Conservation (phyloP, 2,797 vertebrate species). For the Acanthis flammea region DNA sequence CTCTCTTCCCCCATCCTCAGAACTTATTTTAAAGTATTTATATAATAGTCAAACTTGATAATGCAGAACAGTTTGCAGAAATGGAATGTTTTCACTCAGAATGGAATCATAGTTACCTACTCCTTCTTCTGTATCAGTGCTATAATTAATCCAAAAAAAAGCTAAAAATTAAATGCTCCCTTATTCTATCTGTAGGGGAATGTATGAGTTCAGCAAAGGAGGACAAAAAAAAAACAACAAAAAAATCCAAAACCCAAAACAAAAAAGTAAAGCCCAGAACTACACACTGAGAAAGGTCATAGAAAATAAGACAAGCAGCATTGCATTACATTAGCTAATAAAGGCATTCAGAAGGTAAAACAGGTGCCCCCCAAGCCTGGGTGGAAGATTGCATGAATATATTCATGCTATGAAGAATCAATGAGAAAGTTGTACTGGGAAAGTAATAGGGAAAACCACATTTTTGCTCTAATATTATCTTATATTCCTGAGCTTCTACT, state of each 20-base stretch:
- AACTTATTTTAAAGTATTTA: neutral
- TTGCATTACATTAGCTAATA: neutral
- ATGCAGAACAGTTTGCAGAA: neutral
- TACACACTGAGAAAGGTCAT: neutral
- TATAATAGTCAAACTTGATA: neutral
- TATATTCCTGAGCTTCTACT: neutral
- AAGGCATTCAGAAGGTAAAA: slow-evolving; percentile 24
- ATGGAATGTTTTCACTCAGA: neutral
- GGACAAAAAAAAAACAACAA: neutral
- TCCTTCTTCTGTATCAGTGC: neutral
- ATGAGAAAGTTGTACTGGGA: neutral
- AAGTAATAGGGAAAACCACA: neutral
- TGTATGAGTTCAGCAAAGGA: neutral
- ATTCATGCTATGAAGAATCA: slow-evolving; percentile 9
- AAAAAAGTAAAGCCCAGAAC: neutral
- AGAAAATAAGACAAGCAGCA: neutral
- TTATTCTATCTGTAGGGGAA: slow-evolving; percentile 3
- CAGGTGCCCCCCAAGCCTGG: neutral
- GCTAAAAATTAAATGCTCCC: slow-evolving; percentile 40
- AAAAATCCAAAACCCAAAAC: neutral
- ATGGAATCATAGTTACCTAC: slow-evolving; percentile 31
- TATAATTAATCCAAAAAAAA: slow-evolving; percentile 37
- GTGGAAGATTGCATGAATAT: slow-evolving; percentile 20
- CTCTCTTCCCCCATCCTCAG: neutral
- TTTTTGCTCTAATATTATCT: neutral